phyloP scores from a whole-genome alignment of 2,888 invertebrate species.

The Lasioglossum zephyrum region DNA sequence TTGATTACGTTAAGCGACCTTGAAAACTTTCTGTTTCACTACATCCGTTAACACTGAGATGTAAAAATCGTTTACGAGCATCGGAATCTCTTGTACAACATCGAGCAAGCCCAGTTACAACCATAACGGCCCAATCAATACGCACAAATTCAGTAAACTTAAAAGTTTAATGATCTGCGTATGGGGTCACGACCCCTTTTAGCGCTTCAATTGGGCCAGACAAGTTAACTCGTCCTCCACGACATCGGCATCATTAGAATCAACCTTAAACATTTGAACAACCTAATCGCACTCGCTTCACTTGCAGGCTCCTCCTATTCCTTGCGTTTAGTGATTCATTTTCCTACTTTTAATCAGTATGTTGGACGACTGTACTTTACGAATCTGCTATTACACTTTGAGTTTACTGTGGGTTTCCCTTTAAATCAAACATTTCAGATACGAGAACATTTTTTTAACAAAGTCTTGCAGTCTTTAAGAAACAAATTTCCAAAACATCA shows the following conservation, averaged over 20 bases:
- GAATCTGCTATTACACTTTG: neutral
- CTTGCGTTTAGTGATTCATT: neutral
- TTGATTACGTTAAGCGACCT: neutral
- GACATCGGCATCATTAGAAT: neutral
- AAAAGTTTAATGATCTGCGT: constrained; percentile 2
- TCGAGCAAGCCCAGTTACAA: neutral
- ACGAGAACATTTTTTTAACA: neutral
- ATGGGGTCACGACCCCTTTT: constrained; percentile 8
- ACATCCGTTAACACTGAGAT: neutral
- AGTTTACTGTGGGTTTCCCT: neutral
- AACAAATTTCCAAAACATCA: neutral
- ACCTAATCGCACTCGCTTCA: neutral
- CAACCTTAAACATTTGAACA: neutral
- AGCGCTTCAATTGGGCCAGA: constrained; percentile 12
- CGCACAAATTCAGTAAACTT: constrained; percentile 17
- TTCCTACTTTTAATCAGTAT: neutral
- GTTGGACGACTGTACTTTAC: neutral
- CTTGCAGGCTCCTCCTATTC: neutral
- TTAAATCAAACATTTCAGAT: neutral
- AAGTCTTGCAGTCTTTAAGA: neutral
- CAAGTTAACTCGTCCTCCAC: constrained; percentile 23
- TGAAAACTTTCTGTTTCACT: neutral
- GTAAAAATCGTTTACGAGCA: neutral
- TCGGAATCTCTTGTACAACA: neutral
- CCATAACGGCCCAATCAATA: neutral